Evolutionary conservation across 1,140 invertebrate species (phyloP), one percentile per base, ranked within the genome.

Genomic region (Drosophila sp.): DNA sequence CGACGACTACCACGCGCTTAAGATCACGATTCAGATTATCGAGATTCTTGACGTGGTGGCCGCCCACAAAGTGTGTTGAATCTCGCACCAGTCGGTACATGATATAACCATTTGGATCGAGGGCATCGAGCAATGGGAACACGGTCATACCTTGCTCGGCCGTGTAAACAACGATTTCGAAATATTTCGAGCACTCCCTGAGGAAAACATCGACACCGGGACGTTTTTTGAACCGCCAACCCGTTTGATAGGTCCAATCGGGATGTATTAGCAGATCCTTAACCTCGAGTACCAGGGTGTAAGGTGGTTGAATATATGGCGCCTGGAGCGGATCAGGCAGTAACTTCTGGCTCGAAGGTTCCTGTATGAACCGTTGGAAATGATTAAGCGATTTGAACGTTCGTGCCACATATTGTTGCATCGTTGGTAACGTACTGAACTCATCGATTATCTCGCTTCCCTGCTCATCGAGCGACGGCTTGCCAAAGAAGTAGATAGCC

Each of bases 101-200:
- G 53, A 99, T 97, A 41, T 93, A 93, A 54, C 94, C 94, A 90
- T 98, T 96, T 0, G 97, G 97, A 93, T 99, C 99, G 18, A 99
- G 93, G 16, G 95, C 96, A 90, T 99, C 97, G 18, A 99, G 93
- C 34, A 99, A 95, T 0, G 98, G 98, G 92, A 96, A 98, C 4
- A 98, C 97, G 64, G 97, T 98, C 94, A 97, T 78, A 72, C 96
- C 96, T 78, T 95, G 95, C 91, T 99, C 98, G 18, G 97, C 95
- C 0, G 99, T 99, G 91, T 98, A 99, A 36, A 99, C 95, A 9
- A 99, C 98, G 76, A 99, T 95, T 94, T 99, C 99, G 93, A 98
- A 99, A 65, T 97, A 93, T 18, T 97, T 97, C 36, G 96, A 96
- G 38, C 98, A 94, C 80, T 97, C 95, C 78, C 98, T 96, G 5